Percentiles rank a stretch among this genome's conserved stretches.
Evolutionary conservation across 2,797 vertebrate species (phyloP).

Genomic region (Gymnothorax javanicus): DNA sequence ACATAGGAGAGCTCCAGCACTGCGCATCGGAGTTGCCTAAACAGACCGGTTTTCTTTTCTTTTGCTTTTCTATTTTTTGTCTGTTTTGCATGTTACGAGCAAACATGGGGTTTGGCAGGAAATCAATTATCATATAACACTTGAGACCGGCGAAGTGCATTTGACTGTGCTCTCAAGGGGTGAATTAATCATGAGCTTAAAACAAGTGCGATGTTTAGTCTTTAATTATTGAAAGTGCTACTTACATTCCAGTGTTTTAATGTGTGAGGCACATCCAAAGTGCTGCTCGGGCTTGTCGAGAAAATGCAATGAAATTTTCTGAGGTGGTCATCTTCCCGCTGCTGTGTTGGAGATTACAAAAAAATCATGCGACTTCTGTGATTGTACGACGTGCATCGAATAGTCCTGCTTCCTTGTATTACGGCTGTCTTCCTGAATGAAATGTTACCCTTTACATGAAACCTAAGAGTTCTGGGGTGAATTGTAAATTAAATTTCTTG

Average conservation of each 20-base stretch:
- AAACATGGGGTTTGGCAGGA: conserved; percentile 21
- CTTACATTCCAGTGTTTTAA: conserved; percentile 57
- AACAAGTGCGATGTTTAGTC: conserved; percentile 56
- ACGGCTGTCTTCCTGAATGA: conserved; percentile 49
- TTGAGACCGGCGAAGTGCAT: conserved; percentile 1
- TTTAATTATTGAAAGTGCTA: conserved; percentile 51
- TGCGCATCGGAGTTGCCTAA: conserved; percentile 27
- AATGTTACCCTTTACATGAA: conserved; percentile 34
- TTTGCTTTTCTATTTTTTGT: conserved; percentile 14
- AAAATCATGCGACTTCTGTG: conserved; percentile 42
- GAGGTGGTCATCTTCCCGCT: conserved; percentile 30
- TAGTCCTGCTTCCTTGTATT: conserved; percentile 38
- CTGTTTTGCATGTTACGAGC: conserved; percentile 23
- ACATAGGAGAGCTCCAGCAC: background rate
- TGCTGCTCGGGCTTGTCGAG: conserved; percentile 26
- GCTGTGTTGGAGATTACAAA: conserved; percentile 23
- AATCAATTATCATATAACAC: background rate
- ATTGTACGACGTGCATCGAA: conserved; percentile 52
- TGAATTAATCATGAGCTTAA: conserved; percentile 38
- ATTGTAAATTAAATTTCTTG: conserved; percentile 42
- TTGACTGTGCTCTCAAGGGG: conserved; percentile 3
- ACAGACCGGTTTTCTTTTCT: conserved; percentile 25
- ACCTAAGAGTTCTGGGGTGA: conserved; percentile 21
- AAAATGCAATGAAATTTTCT: conserved; percentile 31
- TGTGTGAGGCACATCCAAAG: conserved; percentile 34